Percentiles rank a stretch among this genome's conserved stretches.
Evolutionary conservation across 1,140 invertebrate genomes (phyloP).

Genomic region (Drosophila serrata): DNA sequence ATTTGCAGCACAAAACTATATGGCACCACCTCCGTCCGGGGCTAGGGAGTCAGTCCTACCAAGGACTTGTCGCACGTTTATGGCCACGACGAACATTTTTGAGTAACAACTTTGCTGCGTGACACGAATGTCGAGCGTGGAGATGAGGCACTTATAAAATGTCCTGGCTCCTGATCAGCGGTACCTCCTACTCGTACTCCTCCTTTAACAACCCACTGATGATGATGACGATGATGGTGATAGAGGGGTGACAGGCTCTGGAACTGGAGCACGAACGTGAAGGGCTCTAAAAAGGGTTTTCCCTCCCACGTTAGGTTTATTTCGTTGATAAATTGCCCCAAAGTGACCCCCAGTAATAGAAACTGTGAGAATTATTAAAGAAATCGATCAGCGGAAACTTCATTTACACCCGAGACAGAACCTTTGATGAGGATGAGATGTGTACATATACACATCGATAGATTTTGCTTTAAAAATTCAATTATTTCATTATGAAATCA

Average conservation of each 20-base stretch:
- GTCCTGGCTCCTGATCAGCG: conserved; percentile 61
- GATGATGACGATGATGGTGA: conserved; percentile 31
- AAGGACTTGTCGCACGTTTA: conserved; percentile 61
- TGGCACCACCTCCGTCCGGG: conserved; percentile 31
- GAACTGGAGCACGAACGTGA: conserved; percentile 22
- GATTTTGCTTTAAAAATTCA: no score
- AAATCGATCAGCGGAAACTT: conserved; percentile 15
- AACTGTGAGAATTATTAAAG: conserved; percentile 20
- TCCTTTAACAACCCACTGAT: conserved; percentile 6
- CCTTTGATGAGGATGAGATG: background rate
- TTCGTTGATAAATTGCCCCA: conserved; percentile 34
- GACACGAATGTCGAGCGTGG: conserved; percentile 68
- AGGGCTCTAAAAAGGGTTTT: conserved; percentile 26
- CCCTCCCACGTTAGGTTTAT: conserved; percentile 10
- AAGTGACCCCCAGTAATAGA: conserved; percentile 30
- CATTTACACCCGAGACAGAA: background rate
- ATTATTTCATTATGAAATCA: no score
- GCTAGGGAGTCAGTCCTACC: background rate
- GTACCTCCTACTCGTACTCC: conserved; percentile 1
- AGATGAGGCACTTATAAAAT: conserved; percentile 54
- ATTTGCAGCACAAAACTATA: conserved; percentile 70
- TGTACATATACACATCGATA: no score
- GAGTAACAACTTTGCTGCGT: conserved; percentile 82
- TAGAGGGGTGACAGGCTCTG: conserved; percentile 20
- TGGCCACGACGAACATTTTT: conserved; percentile 67